A percentile compares a stretch with the other conserved stretches of the same genome.
Conservation (phyloP, 1,140 invertebrate species). For the Hestina assimilis region DNA sequence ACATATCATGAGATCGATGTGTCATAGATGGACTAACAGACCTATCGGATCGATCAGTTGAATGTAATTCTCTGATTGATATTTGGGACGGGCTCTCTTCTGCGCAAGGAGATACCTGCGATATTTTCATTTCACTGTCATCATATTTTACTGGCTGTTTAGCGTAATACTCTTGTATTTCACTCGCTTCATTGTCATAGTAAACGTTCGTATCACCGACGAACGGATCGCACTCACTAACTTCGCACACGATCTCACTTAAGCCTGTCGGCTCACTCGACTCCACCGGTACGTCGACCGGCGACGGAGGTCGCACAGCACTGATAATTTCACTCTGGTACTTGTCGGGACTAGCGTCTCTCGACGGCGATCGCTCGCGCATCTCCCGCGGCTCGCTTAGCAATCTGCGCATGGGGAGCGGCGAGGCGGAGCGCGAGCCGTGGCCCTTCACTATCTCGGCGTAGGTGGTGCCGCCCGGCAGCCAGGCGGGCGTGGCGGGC, state of each 20-base stretch:
- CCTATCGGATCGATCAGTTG: slow-evolving; percentile 33
- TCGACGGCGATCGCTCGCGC: slow-evolving; percentile 10
- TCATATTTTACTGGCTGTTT: neutral
- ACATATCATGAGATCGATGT: slow-evolving; percentile 74
- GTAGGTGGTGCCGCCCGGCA: slow-evolving; percentile 85
- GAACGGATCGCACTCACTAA: slow-evolving; percentile 39
- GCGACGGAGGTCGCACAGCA: slow-evolving; percentile 24
- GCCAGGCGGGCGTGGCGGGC: slow-evolving; percentile 83
- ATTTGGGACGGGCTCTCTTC: slow-evolving; percentile 1
- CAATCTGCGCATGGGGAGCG: slow-evolving; percentile 38
- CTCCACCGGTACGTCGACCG: slow-evolving; percentile 19
- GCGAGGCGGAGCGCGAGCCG: slow-evolving; percentile 61
- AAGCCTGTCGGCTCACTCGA: slow-evolving; percentile 34
- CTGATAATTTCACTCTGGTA: slow-evolving; percentile 27
- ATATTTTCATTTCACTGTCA: slow-evolving; percentile 13
- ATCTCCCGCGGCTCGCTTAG: slow-evolving; percentile 18
- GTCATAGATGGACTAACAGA: slow-evolving; percentile 40
- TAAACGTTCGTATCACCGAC: slow-evolving; percentile 27
- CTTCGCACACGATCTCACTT: slow-evolving; percentile 37
- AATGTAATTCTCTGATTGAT: slow-evolving; percentile 30
- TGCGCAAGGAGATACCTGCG: neutral
- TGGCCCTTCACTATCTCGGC: slow-evolving; percentile 86
- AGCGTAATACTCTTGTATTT: slow-evolving; percentile 8
- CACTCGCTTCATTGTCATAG: slow-evolving; percentile 18
- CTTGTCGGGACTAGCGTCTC: slow-evolving; percentile 15